phyloP scores from a whole-genome alignment of 2,888 invertebrate species.

The Drosophila paranaensis region DNA sequence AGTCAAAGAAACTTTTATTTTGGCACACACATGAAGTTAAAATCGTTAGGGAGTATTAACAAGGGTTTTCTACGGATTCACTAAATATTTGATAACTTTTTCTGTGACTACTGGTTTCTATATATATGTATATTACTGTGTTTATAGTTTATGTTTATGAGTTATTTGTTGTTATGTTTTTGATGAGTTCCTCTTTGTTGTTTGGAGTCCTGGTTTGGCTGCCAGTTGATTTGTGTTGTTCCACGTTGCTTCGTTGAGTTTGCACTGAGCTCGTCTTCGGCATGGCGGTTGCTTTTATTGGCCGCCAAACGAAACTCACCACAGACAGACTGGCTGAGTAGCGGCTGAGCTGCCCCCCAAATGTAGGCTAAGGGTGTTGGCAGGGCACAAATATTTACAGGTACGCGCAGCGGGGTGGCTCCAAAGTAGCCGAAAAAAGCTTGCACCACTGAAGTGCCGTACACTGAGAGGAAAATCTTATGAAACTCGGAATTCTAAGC shows the following conservation, averaged over 20 bases:
- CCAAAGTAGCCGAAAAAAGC: constrained; percentile 32
- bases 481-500: neutral
- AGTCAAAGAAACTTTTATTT: constrained; percentile 21
- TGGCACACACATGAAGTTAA: constrained; percentile 10
- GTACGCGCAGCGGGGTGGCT: constrained; percentile 45
- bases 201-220: constrained; percentile 25
- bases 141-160: neutral
- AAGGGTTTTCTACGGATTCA: neutral
- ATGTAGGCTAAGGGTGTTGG: constrained; percentile 19
- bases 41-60: neutral
- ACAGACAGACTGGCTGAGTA: constrained; percentile 60
- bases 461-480: constrained; percentile 4
- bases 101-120: neutral
- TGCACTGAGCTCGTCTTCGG: constrained; percentile 67
- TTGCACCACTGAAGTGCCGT: constrained; percentile 16
- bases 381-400: constrained; percentile 74
- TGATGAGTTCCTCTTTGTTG: constrained; percentile 13
- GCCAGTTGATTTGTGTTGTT: constrained; percentile 50
- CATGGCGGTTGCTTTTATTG: constrained; percentile 69
- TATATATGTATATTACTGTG: neutral
- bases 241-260: constrained; percentile 70
- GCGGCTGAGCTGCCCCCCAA: constrained; percentile 24
- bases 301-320: constrained; percentile 70
- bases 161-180: constrained; percentile 1
- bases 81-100: constrained; percentile 3